phyloP scores from a whole-genome alignment of 2,797 vertebrate genomes.

The Gobio occitaniae region DNA sequence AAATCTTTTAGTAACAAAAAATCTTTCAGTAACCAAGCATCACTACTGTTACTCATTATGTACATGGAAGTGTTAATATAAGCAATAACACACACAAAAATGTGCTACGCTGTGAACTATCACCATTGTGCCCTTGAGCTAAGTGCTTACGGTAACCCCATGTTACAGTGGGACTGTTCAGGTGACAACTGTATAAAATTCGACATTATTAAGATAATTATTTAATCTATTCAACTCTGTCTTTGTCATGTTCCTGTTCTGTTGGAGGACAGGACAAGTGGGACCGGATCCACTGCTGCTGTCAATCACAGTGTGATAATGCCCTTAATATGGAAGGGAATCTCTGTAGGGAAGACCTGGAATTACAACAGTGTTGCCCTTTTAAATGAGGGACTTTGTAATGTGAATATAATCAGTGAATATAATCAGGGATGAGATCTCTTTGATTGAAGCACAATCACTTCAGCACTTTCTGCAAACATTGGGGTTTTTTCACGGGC shows the following conservation, averaged over 20 bases:
- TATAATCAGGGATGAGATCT: slow-evolving; percentile 50
- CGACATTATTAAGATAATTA: neutral
- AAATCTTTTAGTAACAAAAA: neutral
- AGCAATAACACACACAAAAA: neutral
- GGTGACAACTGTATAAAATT: neutral
- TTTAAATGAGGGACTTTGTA: slow-evolving; percentile 57
- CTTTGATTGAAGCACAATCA: slow-evolving; percentile 58
- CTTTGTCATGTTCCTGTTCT: slow-evolving; percentile 13
- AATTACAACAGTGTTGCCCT: slow-evolving; percentile 23
- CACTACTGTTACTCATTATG: neutral
- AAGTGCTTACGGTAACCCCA: neutral
- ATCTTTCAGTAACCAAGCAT: neutral
- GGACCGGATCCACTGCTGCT: slow-evolving; percentile 27
- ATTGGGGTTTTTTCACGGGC: neutral
- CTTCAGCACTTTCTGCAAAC: slow-evolving; percentile 13
- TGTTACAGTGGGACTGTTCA: neutral
- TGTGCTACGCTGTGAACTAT: neutral
- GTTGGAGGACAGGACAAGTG: slow-evolving; percentile 10
- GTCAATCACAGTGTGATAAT: slow-evolving; percentile 54
- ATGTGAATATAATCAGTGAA: slow-evolving; percentile 35
- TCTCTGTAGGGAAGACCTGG: slow-evolving; percentile 20
- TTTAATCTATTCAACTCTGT: slow-evolving; percentile 1
- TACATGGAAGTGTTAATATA: neutral
- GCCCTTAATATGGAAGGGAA: slow-evolving; percentile 40
- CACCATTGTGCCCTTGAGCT: neutral